A percentile compares a stretch with the other conserved stretches of the same genome.
Evolutionary conservation across 2,888 invertebrate species (phyloP).

Genomic region (Hypomecis atomaria): DNA sequence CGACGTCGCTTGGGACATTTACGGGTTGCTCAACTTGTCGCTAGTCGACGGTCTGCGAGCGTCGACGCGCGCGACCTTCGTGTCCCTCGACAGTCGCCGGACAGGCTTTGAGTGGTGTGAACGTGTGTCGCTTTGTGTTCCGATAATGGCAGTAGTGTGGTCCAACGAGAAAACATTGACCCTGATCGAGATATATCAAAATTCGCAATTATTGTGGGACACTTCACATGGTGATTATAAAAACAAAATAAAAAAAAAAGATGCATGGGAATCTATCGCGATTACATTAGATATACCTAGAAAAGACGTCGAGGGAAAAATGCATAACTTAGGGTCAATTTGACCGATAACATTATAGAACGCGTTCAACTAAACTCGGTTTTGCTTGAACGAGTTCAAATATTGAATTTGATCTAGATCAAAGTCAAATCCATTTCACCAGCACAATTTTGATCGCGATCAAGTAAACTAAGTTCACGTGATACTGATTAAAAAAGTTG

Average conservation of each 20-base stretch:
- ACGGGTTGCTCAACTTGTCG: slow-evolving; percentile 16
- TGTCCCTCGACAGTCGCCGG: slow-evolving; percentile 24
- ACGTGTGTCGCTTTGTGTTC: slow-evolving; percentile 25
- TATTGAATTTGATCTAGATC: no score
- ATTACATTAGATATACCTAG: slow-evolving; percentile 26
- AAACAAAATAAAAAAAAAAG: slow-evolving; percentile 26
- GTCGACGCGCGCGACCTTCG: slow-evolving; percentile 26
- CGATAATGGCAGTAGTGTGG: slow-evolving; percentile 3
- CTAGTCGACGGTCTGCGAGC: slow-evolving; percentile 20
- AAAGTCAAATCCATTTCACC: no score
- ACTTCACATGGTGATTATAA: slow-evolving; percentile 31
- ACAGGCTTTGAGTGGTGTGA: slow-evolving; percentile 29
- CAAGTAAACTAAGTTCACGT: no score
- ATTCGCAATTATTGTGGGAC: slow-evolving; percentile 32
- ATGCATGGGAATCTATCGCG: slow-evolving; percentile 27
- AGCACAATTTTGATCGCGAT: no score
- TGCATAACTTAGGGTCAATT: slow-evolving; percentile 34
- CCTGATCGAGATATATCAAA: slow-evolving; percentile 32
- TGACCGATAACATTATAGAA: no score
- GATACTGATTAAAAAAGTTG: no score
- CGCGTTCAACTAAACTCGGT: no score
- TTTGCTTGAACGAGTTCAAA: no score
- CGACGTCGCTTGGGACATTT: slow-evolving; percentile 11
- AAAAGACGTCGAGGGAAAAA: slow-evolving; percentile 31
- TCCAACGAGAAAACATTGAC: slow-evolving; percentile 16